Percentiles rank a stretch among this genome's conserved stretches.
Conservation (phyloP, 2,113 vertebrate species). For the Tupaia chinensis region DNA sequence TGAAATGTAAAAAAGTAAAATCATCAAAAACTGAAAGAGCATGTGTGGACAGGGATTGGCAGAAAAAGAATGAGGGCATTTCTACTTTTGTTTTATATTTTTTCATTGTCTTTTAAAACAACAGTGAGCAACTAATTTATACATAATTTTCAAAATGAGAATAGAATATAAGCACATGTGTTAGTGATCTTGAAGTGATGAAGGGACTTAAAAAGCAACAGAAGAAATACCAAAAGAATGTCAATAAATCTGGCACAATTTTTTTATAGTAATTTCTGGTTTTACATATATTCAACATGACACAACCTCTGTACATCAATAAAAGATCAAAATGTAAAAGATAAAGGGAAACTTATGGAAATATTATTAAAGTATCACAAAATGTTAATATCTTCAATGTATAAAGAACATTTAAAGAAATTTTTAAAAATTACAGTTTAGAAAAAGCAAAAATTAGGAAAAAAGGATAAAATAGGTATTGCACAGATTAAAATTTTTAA, state of each 20-base stretch:
- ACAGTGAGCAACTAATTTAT: neutral
- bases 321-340: conserved; percentile 27
- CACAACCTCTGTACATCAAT: neutral
- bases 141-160: neutral
- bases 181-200: neutral
- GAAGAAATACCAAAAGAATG: neutral
- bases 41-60: neutral
- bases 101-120: neutral
- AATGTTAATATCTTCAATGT: neutral
- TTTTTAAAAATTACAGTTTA: neutral
- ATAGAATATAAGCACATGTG: neutral
- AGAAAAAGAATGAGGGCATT: neutral
- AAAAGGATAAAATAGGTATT: neutral
- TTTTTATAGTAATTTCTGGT: too few species aligned
- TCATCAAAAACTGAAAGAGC: conserved; percentile 8
- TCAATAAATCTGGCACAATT: neutral
- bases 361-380: neutral
- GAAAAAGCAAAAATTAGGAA: neutral
- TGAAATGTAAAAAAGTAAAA: conserved; percentile 52
- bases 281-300: neutral
- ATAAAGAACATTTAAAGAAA: neutral
- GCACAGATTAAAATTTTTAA: neutral
- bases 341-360: neutral
- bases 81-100: neutral
- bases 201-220: conserved; percentile 22